phyloP scores from a whole-genome alignment of 2,888 invertebrate genomes.

The Anarsia innoxiella region DNA sequence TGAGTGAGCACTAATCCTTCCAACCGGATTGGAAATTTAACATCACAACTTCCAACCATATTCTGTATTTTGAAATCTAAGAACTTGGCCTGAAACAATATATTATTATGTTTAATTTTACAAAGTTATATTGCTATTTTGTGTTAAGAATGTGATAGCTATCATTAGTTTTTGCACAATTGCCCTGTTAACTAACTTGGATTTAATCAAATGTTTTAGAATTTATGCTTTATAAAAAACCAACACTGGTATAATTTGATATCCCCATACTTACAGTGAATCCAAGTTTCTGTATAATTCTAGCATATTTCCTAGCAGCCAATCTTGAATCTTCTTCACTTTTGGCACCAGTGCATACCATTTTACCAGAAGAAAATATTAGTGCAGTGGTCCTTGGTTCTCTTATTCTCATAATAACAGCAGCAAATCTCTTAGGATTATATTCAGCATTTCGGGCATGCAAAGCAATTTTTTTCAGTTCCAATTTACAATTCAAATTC shows the following conservation, averaged over 20 bases:
- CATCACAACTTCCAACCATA: constrained; percentile 87
- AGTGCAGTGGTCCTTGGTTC: constrained; percentile 89
- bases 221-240: too few species aligned
- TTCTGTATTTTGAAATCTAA: constrained; percentile 89
- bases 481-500: constrained; percentile 94
- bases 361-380: constrained; percentile 88
- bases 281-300: constrained; percentile 89
- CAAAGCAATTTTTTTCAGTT: constrained; percentile 96
- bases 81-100: constrained; percentile 80
- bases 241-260: neutral
- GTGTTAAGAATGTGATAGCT: too few species aligned
- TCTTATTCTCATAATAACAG: constrained; percentile 96
- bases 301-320: constrained; percentile 88
- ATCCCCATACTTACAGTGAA: constrained; percentile 78
- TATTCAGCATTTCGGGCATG: constrained; percentile 99
- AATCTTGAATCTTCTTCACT: constrained; percentile 86
- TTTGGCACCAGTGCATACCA: constrained; percentile 89
- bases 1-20: constrained; percentile 84
- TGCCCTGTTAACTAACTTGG: too few species aligned
- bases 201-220: constrained; percentile 1
- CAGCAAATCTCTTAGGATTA: constrained; percentile 99
- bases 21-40: constrained; percentile 83
- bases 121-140: too few species aligned
- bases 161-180: too few species aligned
- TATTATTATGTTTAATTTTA: too few species aligned